These are phyloP conservation scores for Sphaerophoria rueppellii DNA, from an alignment of 2,888 invertebrate genomes.

Conservation along the genomic window DNA sequence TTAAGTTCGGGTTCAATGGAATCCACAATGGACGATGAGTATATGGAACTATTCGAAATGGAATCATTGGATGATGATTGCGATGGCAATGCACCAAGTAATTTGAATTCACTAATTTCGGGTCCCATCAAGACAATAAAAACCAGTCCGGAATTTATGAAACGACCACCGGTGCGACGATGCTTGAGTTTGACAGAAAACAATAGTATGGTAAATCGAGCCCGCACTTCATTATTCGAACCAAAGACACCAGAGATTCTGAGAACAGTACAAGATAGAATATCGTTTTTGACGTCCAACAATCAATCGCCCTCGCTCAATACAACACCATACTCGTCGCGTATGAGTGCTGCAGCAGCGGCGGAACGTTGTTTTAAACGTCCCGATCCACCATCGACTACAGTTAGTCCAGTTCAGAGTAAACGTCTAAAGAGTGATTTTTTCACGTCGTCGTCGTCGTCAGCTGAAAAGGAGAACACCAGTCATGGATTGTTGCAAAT, in stretches of 20 bases:
- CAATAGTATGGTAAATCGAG: conserved; percentile 77
- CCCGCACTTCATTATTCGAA: conserved; percentile 79
- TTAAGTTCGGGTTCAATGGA: conserved; percentile 84
- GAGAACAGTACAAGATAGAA: conserved; percentile 77
- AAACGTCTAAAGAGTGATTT: conserved; percentile 81
- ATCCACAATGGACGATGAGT: conserved; percentile 86
- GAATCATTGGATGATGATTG: conserved; percentile 83
- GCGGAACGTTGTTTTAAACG: conserved; percentile 84
- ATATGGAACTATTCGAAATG: conserved; percentile 85
- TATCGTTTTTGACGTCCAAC: conserved; percentile 74
- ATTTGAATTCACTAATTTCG: conserved; percentile 84
- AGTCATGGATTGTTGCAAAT: conserved; percentile 36
- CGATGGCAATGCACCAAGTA: conserved; percentile 83
- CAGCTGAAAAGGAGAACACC: conserved; percentile 79
- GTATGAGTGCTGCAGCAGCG: conserved; percentile 68
- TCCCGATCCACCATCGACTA: conserved; percentile 85
- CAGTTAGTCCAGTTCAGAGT: conserved; percentile 82
- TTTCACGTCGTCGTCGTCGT: conserved; percentile 59
- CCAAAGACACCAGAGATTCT: conserved; percentile 80
- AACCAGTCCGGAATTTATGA: conserved; percentile 80
- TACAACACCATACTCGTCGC: conserved; percentile 75
- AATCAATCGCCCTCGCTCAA: conserved; percentile 65
- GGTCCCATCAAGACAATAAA: conserved; percentile 83
- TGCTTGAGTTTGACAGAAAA: conserved; percentile 83
- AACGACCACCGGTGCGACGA: conserved; percentile 82